Evolutionary conservation across 2,888 invertebrate species (phyloP), one percentile per base, ranked within the genome.

Genomic region (Portevinia maculata): DNA sequence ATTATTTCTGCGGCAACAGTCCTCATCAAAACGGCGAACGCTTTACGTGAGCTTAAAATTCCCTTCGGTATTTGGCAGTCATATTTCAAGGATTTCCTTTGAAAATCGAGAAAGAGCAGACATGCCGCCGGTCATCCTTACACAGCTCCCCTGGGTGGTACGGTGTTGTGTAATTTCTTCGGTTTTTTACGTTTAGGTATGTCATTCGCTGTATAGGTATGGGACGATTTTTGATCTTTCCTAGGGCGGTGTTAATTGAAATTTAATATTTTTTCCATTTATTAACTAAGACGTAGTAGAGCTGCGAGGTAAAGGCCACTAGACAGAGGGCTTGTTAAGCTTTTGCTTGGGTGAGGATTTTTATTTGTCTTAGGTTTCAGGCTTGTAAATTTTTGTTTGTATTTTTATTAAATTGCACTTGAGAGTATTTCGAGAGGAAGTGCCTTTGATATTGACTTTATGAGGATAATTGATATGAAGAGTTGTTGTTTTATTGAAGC

Each of bases 191-290:
- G 32, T 59, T 59, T 28, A 50, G 37, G 52, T 41, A 48, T 19
- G 34, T 62, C 46, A 48, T 34, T 21, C 46, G 32, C 32, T 37
- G 55, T n/a, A n/a, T 24, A 3, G 5, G 24, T 2, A 3, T 24
- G 13, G 32, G 52, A n/a, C 21, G 24, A 57, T 30, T 44, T 39
- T 6, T 39, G 37, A 5, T 37, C 17, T 39, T 17, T 44, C 62
- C 34, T 44, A n/a, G 24, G 41, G 39, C 32, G 19, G 24, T 74
- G 74, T 57, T 74, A 74, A 74, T 74, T 65, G 74, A 74, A 74
- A 65, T 59, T 65, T 74, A 65, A 65, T 74, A 59, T 50, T 74
- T 65, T 59, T 74, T 74, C 44, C 65, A 57, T n/a, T n/a, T n/a
- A 65, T 74, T 74, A 65, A 65, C 57, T 59, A 41, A 50, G 41